These are phyloP conservation scores for Melanerpes aurifrons DNA, from an alignment of 2,113 vertebrate species.

Conservation along the genomic window DNA sequence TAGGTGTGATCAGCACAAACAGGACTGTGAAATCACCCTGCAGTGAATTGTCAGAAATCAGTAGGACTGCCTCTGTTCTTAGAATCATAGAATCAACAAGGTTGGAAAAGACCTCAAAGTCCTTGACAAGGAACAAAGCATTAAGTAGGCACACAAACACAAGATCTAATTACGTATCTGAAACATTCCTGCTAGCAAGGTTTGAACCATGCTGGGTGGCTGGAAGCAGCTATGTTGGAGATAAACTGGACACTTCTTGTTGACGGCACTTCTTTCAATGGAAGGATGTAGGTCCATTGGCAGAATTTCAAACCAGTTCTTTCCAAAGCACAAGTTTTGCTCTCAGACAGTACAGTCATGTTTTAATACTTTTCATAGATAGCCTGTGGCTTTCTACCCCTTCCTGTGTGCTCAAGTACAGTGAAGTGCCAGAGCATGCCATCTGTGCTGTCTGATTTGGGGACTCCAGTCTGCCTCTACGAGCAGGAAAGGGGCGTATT, in stretches of 20 bases:
- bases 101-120: neutral
- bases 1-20: neutral
- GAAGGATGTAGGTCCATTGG: neutral
- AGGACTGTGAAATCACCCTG: neutral
- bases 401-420: neutral
- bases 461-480: rapidly evolving
- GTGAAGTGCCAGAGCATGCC: neutral
- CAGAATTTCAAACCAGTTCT: neutral
- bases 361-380: neutral
- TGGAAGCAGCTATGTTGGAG: neutral
- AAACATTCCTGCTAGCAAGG: neutral
- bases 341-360: neutral
- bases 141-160: too few relatives aligned
- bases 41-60: neutral
- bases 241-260: neutral
- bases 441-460: neutral
- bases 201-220: neutral
- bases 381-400: neutral
- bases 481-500: neutral
- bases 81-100: too few relatives aligned
- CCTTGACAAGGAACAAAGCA: neutral
- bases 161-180: neutral
- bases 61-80: neutral
- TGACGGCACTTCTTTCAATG: neutral
- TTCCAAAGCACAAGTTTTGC: neutral